These are phyloP conservation scores for Cataglyphis rosenhaueri DNA, from an alignment of 2,888 invertebrate genomes.

Conservation along the genomic window DNA sequence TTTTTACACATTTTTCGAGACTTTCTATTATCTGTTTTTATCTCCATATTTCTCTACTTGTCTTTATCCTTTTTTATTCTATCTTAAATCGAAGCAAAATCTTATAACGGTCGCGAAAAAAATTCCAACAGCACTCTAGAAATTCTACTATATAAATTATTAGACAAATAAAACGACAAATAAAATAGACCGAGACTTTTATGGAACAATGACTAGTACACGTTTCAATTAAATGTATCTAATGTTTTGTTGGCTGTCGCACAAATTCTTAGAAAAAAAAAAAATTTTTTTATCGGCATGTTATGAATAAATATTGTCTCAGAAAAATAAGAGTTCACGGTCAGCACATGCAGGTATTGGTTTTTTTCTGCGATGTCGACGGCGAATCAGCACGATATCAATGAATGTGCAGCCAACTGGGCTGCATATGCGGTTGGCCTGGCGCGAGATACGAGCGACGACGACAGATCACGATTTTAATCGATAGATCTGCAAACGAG, in stretches of 20 bases:
- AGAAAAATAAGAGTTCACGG: conserved; percentile 23
- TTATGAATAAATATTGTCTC: background rate
- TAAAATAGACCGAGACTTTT: no score
- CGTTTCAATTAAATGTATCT: no score
- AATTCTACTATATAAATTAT: background rate
- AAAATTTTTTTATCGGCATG: conserved; percentile 11
- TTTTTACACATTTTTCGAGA: background rate
- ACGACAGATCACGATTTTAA: conserved; percentile 71
- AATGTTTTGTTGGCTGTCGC: no score
- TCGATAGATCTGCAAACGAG: conserved; percentile 74
- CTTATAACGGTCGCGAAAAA: background rate
- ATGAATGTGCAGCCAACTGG: conserved; percentile 60
- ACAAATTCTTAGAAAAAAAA: no score
- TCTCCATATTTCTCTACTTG: background rate
- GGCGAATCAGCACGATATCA: conserved; percentile 57
- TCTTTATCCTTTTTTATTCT: background rate
- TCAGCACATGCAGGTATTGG: conserved; percentile 23
- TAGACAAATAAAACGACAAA: no score
- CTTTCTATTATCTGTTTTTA: background rate
- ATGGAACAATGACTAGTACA: no score
- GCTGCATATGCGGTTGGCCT: background rate
- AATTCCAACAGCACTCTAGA: background rate
- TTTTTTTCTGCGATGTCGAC: conserved; percentile 36
- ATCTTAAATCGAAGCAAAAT: background rate
- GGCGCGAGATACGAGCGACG: conserved; percentile 56